A percentile compares a stretch with the other conserved stretches of the same genome.
These are phyloP conservation scores for Panzeria rudis DNA, from an alignment of 2,888 invertebrate genomes.

Conservation along the genomic window DNA sequence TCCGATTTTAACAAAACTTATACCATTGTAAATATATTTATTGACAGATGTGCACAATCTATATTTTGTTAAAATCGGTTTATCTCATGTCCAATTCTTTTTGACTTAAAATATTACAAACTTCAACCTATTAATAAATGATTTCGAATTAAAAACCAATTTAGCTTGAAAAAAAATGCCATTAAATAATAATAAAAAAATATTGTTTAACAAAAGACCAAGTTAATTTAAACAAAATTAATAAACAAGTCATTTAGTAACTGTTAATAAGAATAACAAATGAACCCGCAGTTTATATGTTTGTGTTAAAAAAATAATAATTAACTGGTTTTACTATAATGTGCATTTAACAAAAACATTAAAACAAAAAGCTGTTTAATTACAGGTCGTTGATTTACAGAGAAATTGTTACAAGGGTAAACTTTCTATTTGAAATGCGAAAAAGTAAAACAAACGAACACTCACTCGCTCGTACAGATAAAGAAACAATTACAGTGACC, in stretches of 20 bases:
- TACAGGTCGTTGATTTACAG: constrained; percentile 64
- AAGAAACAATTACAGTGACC: constrained; percentile 27
- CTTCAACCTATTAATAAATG: no score
- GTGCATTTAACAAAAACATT: not conserved
- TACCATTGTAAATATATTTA: no score
- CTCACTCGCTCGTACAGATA: not conserved
- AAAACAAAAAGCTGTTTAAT: constrained; percentile 47
- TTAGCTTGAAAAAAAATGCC: not conserved
- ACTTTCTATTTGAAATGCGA: constrained; percentile 65
- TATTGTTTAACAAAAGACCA: not conserved
- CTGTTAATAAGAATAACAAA: not conserved
- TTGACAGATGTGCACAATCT: no score
- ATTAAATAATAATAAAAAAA: not conserved
- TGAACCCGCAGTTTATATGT: not conserved
- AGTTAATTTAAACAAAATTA: not conserved
- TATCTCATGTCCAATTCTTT: no score
- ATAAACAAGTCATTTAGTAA: not conserved
- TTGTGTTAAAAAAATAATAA: constrained; percentile 20
- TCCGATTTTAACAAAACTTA: no score
- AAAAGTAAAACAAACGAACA: not conserved
- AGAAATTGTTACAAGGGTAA: constrained; percentile 72
- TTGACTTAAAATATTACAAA: no score
- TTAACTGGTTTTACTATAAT: constrained; percentile 39
- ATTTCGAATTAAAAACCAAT: not conserved
- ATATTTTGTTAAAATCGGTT: no score